Base-by-base conservation (phyloP, 1,140 invertebrate species). In the Fopius arisanus region DNA sequence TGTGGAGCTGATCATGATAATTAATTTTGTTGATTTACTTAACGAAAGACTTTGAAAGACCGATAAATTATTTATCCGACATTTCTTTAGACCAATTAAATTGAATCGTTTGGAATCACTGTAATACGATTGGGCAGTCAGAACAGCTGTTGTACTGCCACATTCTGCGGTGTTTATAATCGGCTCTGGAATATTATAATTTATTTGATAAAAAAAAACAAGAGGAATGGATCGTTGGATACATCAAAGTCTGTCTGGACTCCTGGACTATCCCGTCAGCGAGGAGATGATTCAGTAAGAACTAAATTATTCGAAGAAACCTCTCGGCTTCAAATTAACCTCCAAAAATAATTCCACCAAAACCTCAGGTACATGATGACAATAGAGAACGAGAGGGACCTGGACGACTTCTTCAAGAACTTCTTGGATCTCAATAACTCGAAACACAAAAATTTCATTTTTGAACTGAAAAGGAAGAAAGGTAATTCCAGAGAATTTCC, bases 371-470 rank as follows among this genome's bases (percentile, higher is more conserved):
- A 90, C 80, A 90, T 94, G 16, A 75, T 91, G 72, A 86, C 89
- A 51, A 93, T 94, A 67, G 87, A 92, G 79, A 90, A 91, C 82
- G 90, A 90, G 75, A 84, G 86, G 68, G 93, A 94, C 80, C 88
- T 94, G 16, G 92, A 93, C 74, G 91, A 92, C 54, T 94, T 93
- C 78, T 90, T 94, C 78, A 89, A 90, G 79, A 92, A 90, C 41
- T 86, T 94, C 51, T 76, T 95, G 0, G 89, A 93, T 83, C 90
- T 89, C 71, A 89, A 89, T 28, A 91, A 92, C 82, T 82, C 88
- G 14, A 89, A 90, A 68, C 93, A 94, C 82, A 90, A 89, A 74
- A 85, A 89, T 59, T 93, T 94, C 82, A 89, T 92, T 48, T 77
- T 87, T 4, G 91, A 93, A 67, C 87, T 94, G n/a, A 90, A 90